Conservation (phyloP, 2,797 vertebrate species). For the Rhodeus uyekii region DNA sequence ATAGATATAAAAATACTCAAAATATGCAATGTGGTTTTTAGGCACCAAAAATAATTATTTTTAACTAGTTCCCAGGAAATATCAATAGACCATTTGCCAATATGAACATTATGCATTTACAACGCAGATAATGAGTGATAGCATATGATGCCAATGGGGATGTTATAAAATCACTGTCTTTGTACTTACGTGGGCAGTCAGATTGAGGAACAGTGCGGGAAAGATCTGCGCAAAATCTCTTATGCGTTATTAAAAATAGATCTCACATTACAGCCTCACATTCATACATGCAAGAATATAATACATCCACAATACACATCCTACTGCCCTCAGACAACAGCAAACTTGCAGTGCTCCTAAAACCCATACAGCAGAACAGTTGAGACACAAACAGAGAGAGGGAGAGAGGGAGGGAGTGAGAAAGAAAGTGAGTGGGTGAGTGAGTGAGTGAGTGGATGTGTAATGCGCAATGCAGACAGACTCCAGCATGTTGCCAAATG, state of each 20-base stretch:
- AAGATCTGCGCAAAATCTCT: slow-evolving; percentile 25
- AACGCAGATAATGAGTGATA: not conserved
- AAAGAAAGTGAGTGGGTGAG: slow-evolving; percentile 20
- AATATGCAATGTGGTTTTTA: not conserved
- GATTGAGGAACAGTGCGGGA: slow-evolving; percentile 13
- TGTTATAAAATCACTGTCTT: slow-evolving; percentile 12
- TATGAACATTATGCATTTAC: not conserved
- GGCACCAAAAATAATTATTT: too few species aligned
- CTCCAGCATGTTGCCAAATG: slow-evolving; percentile 69
- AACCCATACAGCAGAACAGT: slow-evolving; percentile 17
- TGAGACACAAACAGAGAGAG: slow-evolving; percentile 26
- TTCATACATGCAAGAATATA: slow-evolving; percentile 7
- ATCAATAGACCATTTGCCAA: not conserved
- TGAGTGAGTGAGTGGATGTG: slow-evolving; percentile 62
- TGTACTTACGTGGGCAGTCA: slow-evolving; percentile 43
- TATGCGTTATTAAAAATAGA: slow-evolving; percentile 14
- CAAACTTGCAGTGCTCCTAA: slow-evolving; percentile 33
- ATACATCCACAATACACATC: slow-evolving; percentile 15
- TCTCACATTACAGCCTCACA: slow-evolving; percentile 32
- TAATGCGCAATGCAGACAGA: slow-evolving; percentile 80
- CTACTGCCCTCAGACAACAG: not conserved
- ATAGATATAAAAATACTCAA: not conserved
- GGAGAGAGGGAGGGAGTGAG: slow-evolving; percentile 11
- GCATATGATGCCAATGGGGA: not conserved
- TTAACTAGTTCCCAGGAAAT: not conserved